These are phyloP conservation scores for Poliocrania exsul DNA, from an alignment of 2,797 vertebrate species.

Conservation along the genomic window DNA sequence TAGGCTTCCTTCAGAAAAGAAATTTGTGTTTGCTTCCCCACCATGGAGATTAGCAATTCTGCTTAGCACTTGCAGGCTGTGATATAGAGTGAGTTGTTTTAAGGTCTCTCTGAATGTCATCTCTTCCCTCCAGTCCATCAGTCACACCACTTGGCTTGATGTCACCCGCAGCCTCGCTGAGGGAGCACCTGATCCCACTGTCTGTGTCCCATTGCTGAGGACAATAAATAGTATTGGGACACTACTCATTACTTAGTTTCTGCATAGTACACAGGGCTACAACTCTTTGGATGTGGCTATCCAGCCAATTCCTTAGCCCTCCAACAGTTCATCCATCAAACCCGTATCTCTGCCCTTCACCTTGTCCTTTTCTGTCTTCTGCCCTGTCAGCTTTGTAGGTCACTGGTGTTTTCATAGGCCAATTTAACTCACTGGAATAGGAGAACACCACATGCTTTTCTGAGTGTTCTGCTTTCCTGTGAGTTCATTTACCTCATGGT, in stretches of 20 bases:
- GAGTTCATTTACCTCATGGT: background rate
- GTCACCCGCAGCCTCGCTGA: background rate
- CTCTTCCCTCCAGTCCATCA: rapidly evolving
- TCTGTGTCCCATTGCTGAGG: background rate
- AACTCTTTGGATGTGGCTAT: background rate
- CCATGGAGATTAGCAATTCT: background rate
- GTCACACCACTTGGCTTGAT: rapidly evolving
- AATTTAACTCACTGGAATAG: background rate
- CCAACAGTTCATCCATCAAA: background rate
- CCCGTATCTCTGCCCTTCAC: rapidly evolving
- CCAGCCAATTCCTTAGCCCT: background rate
- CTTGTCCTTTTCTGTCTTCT: background rate
- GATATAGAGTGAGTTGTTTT: background rate
- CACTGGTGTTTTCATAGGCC: background rate
- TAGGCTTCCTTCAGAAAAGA: background rate
- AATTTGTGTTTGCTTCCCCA: background rate
- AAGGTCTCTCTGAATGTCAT: background rate
- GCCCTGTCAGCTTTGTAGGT: background rate
- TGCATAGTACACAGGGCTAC: background rate
- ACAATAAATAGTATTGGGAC: background rate
- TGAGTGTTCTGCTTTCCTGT: background rate
- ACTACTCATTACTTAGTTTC: background rate
- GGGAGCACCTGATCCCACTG: rapidly evolving
- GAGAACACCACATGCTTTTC: background rate
- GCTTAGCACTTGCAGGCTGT: rapidly evolving